Evolutionary conservation across 2,113 vertebrate species (phyloP), one percentile per base, ranked within the genome.

Genomic region (Monopterus albus): DNA sequence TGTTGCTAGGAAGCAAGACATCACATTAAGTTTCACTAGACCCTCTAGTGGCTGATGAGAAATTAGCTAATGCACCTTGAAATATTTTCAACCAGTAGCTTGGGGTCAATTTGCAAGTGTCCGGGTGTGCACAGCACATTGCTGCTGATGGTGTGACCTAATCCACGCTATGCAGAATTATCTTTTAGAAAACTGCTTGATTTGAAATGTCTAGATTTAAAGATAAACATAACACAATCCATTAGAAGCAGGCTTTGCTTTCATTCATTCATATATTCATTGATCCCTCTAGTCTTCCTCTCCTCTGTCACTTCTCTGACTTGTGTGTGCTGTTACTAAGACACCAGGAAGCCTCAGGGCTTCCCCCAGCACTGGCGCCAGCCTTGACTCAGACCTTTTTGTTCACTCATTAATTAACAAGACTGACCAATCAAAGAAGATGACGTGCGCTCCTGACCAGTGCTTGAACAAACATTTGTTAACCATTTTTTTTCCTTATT

Each of bases 381-480:
- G 77, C 60, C 65, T 67, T 0, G 53, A 68, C 69, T 56, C 15
- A 18, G 84, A 87, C 82, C 84, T 85, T 87, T 88, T 83, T 56
- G 62, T 87, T 78, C 35, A 35, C 78, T 67, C 82, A 65, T 88
- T 64, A 78, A 82, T 79, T 92, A 91, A 92, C 85, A 80, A 23
- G 79, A 91, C 87, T 88, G 83, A 92, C 78, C 47, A 74, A 71
- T 87, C 70, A 75, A 53, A 81, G 67, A 38, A 28, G 72, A 90
- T 53, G 79, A 87, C 69, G 82, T 88, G 85, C 46, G 67, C 72
- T 29, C 0, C 3, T 31, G 47, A 40, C 29, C 17, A 2, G 67
- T 60, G 7, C 85, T 85, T 66, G 75, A 84, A 86, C 28, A 83
- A 63, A 64, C 17, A 21, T 14, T 28, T 31, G 23, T 49, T 82